Evolutionary conservation across 2,797 vertebrate species (phyloP), one percentile per base, ranked within the genome.

Genomic region (Acanthopagrus latus): DNA sequence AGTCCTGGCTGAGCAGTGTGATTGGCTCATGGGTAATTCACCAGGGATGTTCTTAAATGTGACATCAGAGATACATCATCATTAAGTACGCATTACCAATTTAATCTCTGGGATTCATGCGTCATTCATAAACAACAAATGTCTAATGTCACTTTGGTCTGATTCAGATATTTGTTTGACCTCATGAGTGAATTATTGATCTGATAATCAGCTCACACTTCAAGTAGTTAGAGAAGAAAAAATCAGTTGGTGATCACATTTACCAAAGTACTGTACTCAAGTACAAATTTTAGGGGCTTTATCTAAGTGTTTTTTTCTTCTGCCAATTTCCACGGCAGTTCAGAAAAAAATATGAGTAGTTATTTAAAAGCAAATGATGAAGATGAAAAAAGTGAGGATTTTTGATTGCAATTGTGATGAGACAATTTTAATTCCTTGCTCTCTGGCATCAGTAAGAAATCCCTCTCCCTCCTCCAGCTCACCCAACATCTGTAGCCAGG

Each of bases 21-120:
- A 87, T 85, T 88, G 82, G 81, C 82, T 72, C 44, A 18, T 7
- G 17, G 65, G 68, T 60, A 76, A 62, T 78, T 83, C 76, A 84
- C 63, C 66, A 43, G 75, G 65, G 82, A 88, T 76, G 74, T 52
- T 86, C 86, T 89, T 84, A 89, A 76, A 71, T 56, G n/a, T 91
- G 83, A 92, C 88, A 83, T 88, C 89, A 90, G 51, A 80, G 57
- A 66, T 54, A 74, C 88, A 81, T 87, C 86, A 82, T 86, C 80
- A 48, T 74, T 83, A 84, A 90, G 27, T 57, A 57, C 43, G 66
- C 70, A 82, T 89, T 80, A 80, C 11, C 44, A 54, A 58, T 74
- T 80, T 87, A 88, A 92, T 90, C 88, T 78, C 27, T 21, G 20
- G 51, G 75, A 82, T 80, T 88, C 77, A 76, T 87, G 84, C 80